A percentile compares a stretch with the other conserved stretches of the same genome.
Evolutionary conservation across 2,797 vertebrate genomes (phyloP).

Genomic region (Benthosema pterotum): DNA sequence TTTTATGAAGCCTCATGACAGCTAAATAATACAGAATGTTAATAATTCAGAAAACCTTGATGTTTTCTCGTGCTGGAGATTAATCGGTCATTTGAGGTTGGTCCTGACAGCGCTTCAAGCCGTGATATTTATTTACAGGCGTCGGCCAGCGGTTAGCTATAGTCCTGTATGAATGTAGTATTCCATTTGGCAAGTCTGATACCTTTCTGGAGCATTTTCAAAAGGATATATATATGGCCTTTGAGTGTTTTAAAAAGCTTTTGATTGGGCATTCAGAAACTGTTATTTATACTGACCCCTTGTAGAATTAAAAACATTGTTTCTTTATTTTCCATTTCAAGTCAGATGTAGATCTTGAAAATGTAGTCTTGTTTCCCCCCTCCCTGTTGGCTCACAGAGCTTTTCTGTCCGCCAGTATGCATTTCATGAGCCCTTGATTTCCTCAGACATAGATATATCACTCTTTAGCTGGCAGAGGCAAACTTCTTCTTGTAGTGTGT

Average conservation of each 20-base stretch:
- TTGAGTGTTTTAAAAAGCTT: slow-evolving; percentile 38
- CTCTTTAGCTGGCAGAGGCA: slow-evolving; percentile 26
- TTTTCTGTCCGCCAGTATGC: background rate
- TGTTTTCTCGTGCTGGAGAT: slow-evolving; percentile 35
- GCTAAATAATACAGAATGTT: slow-evolving; percentile 37
- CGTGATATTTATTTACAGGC: slow-evolving; percentile 65
- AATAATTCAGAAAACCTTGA: slow-evolving; percentile 6
- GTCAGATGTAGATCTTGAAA: slow-evolving; percentile 46
- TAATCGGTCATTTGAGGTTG: slow-evolving; percentile 54
- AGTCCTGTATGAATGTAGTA: slow-evolving; percentile 41
- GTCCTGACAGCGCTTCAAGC: slow-evolving; percentile 59
- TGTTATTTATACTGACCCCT: slow-evolving; percentile 55
- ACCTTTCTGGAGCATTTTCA: slow-evolving; percentile 34
- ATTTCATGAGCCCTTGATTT: slow-evolving; percentile 56
- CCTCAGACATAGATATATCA: slow-evolving; percentile 17
- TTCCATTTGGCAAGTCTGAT: slow-evolving; percentile 50
- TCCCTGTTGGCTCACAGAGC: slow-evolving; percentile 13
- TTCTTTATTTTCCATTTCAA: slow-evolving; percentile 59
- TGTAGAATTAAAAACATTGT: slow-evolving; percentile 42
- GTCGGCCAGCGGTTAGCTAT: slow-evolving; percentile 38
- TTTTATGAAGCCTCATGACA: slow-evolving; percentile 39
- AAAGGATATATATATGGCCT: slow-evolving; percentile 50
- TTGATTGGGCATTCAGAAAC: slow-evolving; percentile 35
- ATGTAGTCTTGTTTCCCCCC: background rate
- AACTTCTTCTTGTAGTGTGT: slow-evolving; percentile 60